These are phyloP conservation scores for Lytechinus variegatus DNA, from an alignment of 35 echinoderm and acorn worm genomes.

Conservation along the genomic window DNA sequence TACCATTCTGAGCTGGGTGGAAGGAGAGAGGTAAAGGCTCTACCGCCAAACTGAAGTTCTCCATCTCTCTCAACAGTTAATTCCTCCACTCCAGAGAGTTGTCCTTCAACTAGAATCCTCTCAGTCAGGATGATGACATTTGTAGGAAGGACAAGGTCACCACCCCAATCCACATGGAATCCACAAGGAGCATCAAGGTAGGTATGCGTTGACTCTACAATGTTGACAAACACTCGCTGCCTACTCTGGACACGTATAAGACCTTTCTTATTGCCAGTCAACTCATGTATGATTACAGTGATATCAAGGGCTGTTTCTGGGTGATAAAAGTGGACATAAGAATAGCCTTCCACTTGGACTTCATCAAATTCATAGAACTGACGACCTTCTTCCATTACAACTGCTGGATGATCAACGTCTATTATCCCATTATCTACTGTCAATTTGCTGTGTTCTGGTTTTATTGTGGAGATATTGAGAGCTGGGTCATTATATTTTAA, in stretches of 20 bases:
- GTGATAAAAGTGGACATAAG: slow-evolving; percentile 89
- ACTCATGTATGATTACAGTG: slow-evolving; percentile 85
- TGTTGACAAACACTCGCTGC: slow-evolving; percentile 83
- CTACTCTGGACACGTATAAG: slow-evolving; percentile 72
- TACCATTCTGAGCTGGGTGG: slow-evolving; percentile 69
- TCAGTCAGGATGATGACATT: slow-evolving; percentile 74
- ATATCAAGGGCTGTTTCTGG: slow-evolving; percentile 78
- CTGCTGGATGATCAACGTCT: slow-evolving; percentile 84
- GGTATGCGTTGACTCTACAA: slow-evolving; percentile 90
- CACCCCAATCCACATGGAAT: slow-evolving; percentile 75
- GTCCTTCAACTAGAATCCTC: slow-evolving; percentile 75
- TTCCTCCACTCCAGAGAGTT: slow-evolving; percentile 85
- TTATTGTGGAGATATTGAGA: slow-evolving; percentile 75
- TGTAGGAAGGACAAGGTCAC: slow-evolving; percentile 80
- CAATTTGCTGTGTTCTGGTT: slow-evolving; percentile 86
- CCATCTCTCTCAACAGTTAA: slow-evolving; percentile 70
- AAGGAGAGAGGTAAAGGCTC: slow-evolving; percentile 65
- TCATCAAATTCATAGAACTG: slow-evolving; percentile 95
- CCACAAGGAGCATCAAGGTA: slow-evolving; percentile 94
- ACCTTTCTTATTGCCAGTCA: slow-evolving; percentile 85
- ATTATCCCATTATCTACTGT: slow-evolving; percentile 76
- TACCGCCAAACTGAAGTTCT: slow-evolving; percentile 71
- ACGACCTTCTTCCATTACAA: slow-evolving; percentile 88
- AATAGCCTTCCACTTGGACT: slow-evolving; percentile 87
- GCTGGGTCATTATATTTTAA: slow-evolving; percentile 85